Evolutionary conservation across 2,113 vertebrate genomes (phyloP), one percentile per base, ranked within the genome.

Genomic region (Neomonachus schauinslandi): DNA sequence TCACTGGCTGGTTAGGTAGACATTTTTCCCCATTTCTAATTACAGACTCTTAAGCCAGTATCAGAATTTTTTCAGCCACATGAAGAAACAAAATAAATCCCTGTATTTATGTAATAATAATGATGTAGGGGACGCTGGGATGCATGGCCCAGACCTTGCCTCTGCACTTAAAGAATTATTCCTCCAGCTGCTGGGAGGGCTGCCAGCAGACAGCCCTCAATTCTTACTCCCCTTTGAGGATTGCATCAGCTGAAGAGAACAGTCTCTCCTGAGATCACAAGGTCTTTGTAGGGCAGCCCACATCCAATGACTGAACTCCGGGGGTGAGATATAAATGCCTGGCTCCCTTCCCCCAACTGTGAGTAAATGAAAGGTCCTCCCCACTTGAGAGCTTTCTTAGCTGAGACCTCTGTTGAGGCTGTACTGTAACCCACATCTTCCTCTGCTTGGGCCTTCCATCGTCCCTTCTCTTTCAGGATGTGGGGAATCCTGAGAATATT

Each of bases 1-100:
- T 76, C 77, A 36, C 42, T n/a, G 36, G 57, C 90, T 79, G 74
- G 7, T 72, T 74, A 94, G 77, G 36, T 72, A 79, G 61, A 96
- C 87, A 72, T 80, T 92, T 77, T 71, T 39, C 71, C 71, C 94
- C 16, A 39, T 83, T 81, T 96, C 49, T 77, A 95, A 71, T 91
- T 91, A 76, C 28, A 92, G 46, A 31, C 59, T 86, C 28, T 61
- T 83, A 33, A 15, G 46, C 39, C 33, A 69, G 51, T 22, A 33
- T n/a, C 53, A 33, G 28, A 95, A 33, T 82, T 77, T 77, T 49
- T 76, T n/a, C 39, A 79, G 31, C 63, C 15, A 36, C 7, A 21
- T 0, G 9, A 93, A 36, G 94, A 91, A 84, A 77, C 67, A 72
- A 84, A 91, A 93, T 55, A 83, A 95, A 82, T 82, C 26, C 55